Conservation (phyloP, 2,113 vertebrate genomes). For the Trichechus manatus region DNA sequence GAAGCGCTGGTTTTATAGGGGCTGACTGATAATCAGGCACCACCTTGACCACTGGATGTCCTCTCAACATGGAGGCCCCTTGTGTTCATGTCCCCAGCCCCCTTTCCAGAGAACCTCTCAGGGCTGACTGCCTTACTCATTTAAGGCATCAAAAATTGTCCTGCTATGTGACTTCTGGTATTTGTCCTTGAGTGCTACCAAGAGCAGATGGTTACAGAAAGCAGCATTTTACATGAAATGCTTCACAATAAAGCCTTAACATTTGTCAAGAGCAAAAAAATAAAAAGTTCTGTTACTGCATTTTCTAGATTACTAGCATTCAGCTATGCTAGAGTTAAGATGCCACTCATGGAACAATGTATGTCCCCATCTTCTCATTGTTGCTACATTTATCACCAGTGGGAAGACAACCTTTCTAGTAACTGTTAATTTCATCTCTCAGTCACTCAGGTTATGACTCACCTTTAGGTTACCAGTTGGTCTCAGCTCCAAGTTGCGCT, state of each 20-base stretch:
- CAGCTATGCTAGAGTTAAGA: not conserved
- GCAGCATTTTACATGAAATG: not conserved
- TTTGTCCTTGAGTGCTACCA: constrained; percentile 5
- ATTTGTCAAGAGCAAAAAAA: not conserved
- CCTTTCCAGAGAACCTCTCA: not conserved
- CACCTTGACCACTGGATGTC: not conserved
- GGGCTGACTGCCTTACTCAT: not conserved
- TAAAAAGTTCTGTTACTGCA: not conserved
- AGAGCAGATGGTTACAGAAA: not conserved
- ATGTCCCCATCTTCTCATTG: not conserved
- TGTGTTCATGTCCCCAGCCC: fast-evolving
- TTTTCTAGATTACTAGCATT: not conserved
- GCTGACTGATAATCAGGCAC: not conserved
- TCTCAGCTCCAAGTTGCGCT: not conserved
- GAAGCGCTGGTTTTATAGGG: not conserved
- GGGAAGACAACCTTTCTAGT: constrained; percentile 47
- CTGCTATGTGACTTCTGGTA: not conserved
- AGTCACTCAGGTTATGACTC: constrained; percentile 10
- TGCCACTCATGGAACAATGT: not conserved
- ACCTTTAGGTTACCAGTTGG: not conserved
- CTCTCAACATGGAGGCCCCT: not conserved
- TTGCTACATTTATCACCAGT: not conserved
- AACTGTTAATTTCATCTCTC: constrained; percentile 26
- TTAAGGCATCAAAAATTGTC: not conserved
- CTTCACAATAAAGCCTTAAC: not conserved